Evolutionary conservation across 1,140 invertebrate genomes (phyloP).

Genomic region (Zaprionus africanus): DNA sequence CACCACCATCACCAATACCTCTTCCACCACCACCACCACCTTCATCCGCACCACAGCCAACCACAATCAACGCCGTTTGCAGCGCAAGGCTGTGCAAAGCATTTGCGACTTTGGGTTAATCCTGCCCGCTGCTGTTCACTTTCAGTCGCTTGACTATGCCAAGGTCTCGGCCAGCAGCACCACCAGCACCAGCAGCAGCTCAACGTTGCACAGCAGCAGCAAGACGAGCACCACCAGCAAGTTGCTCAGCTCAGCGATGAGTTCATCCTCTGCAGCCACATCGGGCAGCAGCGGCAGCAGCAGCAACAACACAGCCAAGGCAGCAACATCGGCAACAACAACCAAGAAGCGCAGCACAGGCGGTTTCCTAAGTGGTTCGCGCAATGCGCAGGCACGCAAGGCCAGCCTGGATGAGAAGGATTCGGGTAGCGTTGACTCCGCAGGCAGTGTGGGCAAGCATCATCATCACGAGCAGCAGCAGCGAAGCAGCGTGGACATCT

Average conservation of each 20-base stretch:
- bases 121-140: constrained; percentile 69
- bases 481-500: constrained; percentile 80
- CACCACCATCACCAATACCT: constrained; percentile 35
- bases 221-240: constrained; percentile 56
- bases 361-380: constrained; percentile 38
- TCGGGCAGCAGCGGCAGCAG: not conserved
- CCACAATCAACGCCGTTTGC: constrained; percentile 54
- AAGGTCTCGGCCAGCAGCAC: constrained; percentile 71
- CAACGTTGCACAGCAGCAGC: constrained; percentile 66
- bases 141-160: constrained; percentile 81
- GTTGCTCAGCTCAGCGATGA: constrained; percentile 51
- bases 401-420: constrained; percentile 80
- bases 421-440: constrained; percentile 67
- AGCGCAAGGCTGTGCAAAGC: constrained; percentile 77
- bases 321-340: constrained; percentile 19
- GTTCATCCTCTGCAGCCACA: constrained; percentile 35
- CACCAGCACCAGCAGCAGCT: constrained; percentile 75
- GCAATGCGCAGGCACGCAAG: constrained; percentile 57
- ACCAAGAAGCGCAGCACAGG: constrained; percentile 60
- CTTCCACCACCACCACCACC: constrained; percentile 27
- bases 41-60: constrained; percentile 50
- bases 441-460: constrained; percentile 53
- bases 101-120: constrained; percentile 78
- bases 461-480: constrained; percentile 49
- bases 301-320: constrained; percentile 10